Evolutionary conservation across 2,113 vertebrate species (phyloP).

Genomic region (Notothenia coriiceps): DNA sequence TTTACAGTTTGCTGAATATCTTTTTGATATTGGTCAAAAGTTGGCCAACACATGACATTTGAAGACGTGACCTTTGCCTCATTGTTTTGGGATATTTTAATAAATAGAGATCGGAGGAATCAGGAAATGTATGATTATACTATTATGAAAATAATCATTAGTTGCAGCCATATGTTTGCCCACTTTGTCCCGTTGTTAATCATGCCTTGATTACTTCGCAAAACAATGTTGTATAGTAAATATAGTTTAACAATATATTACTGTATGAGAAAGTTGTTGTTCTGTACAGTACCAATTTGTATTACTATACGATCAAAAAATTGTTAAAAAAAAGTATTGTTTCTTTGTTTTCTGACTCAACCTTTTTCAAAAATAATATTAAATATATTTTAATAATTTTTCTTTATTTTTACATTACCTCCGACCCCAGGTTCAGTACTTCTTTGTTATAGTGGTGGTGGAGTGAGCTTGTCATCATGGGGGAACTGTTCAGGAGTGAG

Average conservation of each 20-base stretch:
- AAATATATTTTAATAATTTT: neutral
- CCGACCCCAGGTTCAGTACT: constrained; percentile 13
- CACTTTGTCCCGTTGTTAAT: neutral
- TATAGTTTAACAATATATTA: neutral
- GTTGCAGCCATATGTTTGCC: neutral
- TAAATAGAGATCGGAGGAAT: neutral
- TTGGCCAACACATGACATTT: neutral
- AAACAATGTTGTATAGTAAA: neutral
- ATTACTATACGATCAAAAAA: neutral
- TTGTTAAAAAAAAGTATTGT: neutral
- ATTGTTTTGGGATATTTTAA: neutral
- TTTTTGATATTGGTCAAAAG: too few species aligned
- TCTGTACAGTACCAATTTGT: neutral
- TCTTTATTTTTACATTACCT: neutral
- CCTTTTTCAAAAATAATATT: neutral
- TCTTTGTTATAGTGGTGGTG: constrained; percentile 4
- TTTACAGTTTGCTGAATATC: too few species aligned
- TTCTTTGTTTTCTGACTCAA: neutral
- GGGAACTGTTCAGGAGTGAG: constrained; percentile 94
- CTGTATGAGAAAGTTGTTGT: neutral
- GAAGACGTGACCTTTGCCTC: neutral
- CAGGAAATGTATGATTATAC: too few species aligned
- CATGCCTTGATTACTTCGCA: neutral
- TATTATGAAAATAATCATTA: neutral
- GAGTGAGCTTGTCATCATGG: constrained; percentile 82